Evolutionary conservation across 2,113 vertebrate species (phyloP).

Genomic region (Eonycteris spelaea): DNA sequence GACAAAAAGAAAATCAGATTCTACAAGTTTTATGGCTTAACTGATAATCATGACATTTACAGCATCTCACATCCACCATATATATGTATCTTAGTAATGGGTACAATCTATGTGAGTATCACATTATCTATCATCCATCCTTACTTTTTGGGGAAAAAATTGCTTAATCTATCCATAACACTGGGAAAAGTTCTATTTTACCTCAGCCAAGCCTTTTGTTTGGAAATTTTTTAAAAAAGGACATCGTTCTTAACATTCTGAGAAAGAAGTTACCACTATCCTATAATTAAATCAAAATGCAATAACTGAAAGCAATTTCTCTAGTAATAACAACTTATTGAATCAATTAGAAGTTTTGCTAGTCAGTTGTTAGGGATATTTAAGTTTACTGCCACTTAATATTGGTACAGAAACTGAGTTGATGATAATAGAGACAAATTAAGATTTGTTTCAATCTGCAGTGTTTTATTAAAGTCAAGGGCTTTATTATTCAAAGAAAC

Average conservation of each 20-base stretch:
- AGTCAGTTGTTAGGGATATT: neutral
- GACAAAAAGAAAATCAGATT: constrained; percentile 42
- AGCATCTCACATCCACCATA: neutral
- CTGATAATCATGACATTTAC: neutral
- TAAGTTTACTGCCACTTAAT: neutral
- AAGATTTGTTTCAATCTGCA: neutral
- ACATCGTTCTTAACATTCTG: neutral
- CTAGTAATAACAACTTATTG: neutral
- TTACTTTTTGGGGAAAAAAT: constrained; percentile 19
- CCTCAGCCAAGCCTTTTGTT: neutral
- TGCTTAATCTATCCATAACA: neutral
- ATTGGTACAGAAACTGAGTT: neutral
- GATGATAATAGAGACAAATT: neutral
- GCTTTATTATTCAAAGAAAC: neutral
- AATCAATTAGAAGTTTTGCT: neutral
- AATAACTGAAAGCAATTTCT: neutral
- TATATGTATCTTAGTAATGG: neutral
- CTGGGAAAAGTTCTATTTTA: constrained; percentile 45
- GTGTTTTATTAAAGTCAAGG: neutral
- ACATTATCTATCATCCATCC: constrained; percentile 37
- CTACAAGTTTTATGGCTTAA: constrained; percentile 1
- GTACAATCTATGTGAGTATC: neutral
- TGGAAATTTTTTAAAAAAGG: constrained; percentile 4
- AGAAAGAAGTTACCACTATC: neutral
- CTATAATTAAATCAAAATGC: neutral